Evolutionary conservation across 2,888 invertebrate species (phyloP), one percentile per base, ranked within the genome.

Genomic region (Trichopoda pennipes): DNA sequence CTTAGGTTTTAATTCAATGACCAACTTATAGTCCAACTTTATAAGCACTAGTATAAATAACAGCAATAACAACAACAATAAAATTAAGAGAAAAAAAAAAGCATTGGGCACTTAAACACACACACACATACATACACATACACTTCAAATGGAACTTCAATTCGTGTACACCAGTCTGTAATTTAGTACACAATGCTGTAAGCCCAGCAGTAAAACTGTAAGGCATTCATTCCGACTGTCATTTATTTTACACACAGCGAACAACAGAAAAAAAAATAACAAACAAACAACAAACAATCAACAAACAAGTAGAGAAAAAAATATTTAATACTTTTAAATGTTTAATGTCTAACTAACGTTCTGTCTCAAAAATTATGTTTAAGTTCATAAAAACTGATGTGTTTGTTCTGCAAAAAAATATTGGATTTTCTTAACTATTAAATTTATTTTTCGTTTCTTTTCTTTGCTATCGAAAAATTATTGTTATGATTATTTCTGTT

Each of bases 401-500:
- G 51, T 63, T 61, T 66, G 32, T 66, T 7, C 17, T 38, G 21
- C 51, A 19, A 16, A 14, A 32, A 58, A 58, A 9, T 12, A 53
- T 77, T 55, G 61, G 38, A 28, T 19, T 49, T 56, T 69, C 58
- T 81, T 73, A 70, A 81, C 49, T 60, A 69, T 70, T 75, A 44
- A 69, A 77, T 60, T 75, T 70, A 61, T 60, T 81, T 74, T 58
- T 16, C 58, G 35, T 32, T 35, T 53, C 1, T 35, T 69, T 60
- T 70, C 38, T 60, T 28, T 28, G 4, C 12, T 19, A 8, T 38
- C 60, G 32, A 68, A 53, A 63, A 63, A 70, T 70, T 56, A 70
- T 70, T 70, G 63, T 72, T 53, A 49, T 58, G 49, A 58, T 49
- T 58, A 8, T 55, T 64, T 56, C 16, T 60, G 38, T 63, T 68